phyloP scores from a whole-genome alignment of 2,797 vertebrate species.

The Gambelia wislizenii region DNA sequence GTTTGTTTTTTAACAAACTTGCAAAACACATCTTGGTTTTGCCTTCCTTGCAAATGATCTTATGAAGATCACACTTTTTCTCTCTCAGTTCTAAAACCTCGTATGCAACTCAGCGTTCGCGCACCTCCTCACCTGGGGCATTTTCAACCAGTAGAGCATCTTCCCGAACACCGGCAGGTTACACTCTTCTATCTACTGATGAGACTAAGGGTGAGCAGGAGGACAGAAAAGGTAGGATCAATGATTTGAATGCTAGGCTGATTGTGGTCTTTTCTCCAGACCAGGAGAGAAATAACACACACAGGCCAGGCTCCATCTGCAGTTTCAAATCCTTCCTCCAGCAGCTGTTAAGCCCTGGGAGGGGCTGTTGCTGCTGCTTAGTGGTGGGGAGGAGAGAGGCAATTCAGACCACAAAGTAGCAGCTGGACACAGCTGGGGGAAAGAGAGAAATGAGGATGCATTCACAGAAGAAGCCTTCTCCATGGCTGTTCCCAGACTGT shows the following conservation, averaged over 20 bases:
- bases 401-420: no score
- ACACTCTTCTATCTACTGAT: neutral
- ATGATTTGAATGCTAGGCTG: neutral
- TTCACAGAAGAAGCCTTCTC: no score
- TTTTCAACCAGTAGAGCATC: slow-evolving; percentile 32
- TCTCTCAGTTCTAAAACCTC: slow-evolving; percentile 73
- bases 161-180: neutral
- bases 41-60: neutral
- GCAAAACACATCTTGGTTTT: fast-evolving
- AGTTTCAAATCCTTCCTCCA: neutral
- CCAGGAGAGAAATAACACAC: neutral
- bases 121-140: slow-evolving; percentile 67
- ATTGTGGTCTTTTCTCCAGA: neutral
- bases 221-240: slow-evolving; percentile 15
- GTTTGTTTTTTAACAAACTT: neutral
- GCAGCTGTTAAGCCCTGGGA: neutral
- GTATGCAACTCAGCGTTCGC: slow-evolving; percentile 46
- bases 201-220: slow-evolving; percentile 41
- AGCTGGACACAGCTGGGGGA: no score
- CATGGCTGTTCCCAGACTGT: no score
- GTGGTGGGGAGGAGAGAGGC: neutral
- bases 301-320: neutral
- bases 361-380: neutral
- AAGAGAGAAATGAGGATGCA: no score
- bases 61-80: neutral